Evolutionary conservation across 2,797 vertebrate genomes (phyloP).

Genomic region (Phaenicophaeus curvirostris): DNA sequence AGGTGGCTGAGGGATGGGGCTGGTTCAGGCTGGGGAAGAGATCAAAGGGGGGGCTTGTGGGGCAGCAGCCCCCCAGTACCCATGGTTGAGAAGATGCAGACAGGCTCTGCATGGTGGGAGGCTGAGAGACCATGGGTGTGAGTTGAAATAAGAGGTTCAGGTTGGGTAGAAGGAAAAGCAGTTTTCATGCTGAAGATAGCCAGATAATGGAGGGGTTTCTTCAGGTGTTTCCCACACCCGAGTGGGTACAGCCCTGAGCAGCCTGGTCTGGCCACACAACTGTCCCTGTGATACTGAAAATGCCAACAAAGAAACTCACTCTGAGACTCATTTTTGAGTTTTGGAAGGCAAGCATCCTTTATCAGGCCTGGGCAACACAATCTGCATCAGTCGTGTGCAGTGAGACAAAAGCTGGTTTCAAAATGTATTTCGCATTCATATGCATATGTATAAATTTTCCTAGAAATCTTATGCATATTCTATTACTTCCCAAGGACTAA

Average conservation of each 20-base stretch:
- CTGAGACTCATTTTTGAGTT: too few species aligned
- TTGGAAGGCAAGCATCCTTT: too few species aligned
- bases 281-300: neutral
- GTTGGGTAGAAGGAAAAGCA: neutral
- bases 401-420: too few species aligned
- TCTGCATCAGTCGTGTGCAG: too few species aligned
- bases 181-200: neutral
- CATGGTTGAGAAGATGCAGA: fast-evolving
- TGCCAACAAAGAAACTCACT: too few species aligned
- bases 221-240: neutral
- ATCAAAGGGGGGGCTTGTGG: neutral
- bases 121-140: neutral
- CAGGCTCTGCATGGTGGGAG: neutral
- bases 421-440: too few species aligned
- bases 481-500: too few species aligned
- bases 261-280: neutral
- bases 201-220: neutral
- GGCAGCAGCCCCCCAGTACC: too few species aligned
- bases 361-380: too few species aligned
- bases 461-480: too few species aligned
- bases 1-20: too few species aligned
- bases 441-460: too few species aligned
- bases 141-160: neutral
- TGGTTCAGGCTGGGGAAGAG: neutral
- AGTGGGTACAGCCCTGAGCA: neutral